phyloP scores from a whole-genome alignment of 1,140 invertebrate genomes.

The Augochlora pura region DNA sequence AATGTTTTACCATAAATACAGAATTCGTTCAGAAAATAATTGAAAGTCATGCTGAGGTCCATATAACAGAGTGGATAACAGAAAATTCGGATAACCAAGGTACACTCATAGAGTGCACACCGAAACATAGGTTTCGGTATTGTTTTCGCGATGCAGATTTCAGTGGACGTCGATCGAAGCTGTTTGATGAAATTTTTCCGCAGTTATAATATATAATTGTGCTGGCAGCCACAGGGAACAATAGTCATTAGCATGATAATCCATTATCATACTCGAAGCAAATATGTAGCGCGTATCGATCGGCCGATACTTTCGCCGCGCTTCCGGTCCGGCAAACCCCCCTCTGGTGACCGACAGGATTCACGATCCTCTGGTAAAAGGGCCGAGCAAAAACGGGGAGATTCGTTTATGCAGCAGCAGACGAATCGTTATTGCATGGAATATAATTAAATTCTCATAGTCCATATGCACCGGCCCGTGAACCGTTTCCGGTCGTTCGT shows the following conservation, averaged over 20 bases:
- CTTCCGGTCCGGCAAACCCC: not conserved
- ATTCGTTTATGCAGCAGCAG: conserved; percentile 3
- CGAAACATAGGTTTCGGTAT: no score
- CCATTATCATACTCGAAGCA: conserved; percentile 15
- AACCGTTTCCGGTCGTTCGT: conserved; percentile 15
- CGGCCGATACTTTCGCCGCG: conserved; percentile 23
- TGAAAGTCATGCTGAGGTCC: no score
- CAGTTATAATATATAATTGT: conserved; percentile 13
- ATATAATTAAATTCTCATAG: conserved; percentile 45
- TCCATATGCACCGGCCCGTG: conserved; percentile 11
- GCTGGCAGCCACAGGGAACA: not conserved
- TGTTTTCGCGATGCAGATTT: no score
- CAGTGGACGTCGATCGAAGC: not conserved
- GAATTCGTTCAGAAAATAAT: no score
- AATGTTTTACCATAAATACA: no score
- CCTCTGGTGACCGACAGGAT: not conserved
- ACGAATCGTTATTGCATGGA: conserved; percentile 18
- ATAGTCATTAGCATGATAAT: conserved; percentile 30
- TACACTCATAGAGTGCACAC: no score
- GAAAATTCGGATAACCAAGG: no score
- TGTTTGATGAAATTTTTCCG: not conserved
- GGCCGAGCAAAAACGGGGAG: conserved; percentile 12
- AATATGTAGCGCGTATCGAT: conserved; percentile 25
- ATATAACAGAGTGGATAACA: no score
- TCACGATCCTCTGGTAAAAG: conserved; percentile 31